phyloP scores from a whole-genome alignment of 2,113 vertebrate species.

The Trochalopteron elliotii region DNA sequence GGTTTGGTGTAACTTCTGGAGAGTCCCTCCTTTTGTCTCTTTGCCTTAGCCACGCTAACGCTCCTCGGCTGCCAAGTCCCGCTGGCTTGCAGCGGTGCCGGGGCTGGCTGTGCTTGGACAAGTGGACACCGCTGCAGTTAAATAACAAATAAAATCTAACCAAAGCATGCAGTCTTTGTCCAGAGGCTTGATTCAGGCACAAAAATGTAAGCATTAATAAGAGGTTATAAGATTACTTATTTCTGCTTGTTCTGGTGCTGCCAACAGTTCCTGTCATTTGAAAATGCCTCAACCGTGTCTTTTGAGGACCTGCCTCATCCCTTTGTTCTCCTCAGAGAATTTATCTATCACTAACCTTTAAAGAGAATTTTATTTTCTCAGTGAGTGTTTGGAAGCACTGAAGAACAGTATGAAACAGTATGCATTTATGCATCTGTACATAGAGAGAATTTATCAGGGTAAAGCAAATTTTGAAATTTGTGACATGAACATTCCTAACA shows the following conservation, averaged over 20 bases:
- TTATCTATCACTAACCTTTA: not conserved
- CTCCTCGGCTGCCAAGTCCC: too few species aligned
- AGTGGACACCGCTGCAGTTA: too few species aligned
- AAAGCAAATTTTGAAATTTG: not conserved
- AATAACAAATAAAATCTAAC: not conserved
- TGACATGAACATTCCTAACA: not conserved
- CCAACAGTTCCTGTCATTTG: not conserved
- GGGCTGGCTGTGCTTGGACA: too few species aligned
- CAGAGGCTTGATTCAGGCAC: not conserved
- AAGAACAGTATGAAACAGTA: not conserved
- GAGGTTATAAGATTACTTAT: not conserved
- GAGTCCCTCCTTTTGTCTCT: too few species aligned
- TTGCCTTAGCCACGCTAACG: too few species aligned
- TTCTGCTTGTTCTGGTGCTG: not conserved
- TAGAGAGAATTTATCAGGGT: not conserved
- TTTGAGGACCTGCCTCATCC: not conserved
- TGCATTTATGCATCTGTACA: not conserved
- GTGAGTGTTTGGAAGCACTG: not conserved
- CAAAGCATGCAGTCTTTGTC: not conserved
- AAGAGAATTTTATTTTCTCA: not conserved
- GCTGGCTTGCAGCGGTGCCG: too few species aligned
- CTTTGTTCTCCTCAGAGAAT: not conserved
- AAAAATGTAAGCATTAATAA: not conserved
- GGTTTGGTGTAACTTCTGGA: too few species aligned
- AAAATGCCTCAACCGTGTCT: not conserved